Base-by-base conservation (phyloP, 2,113 vertebrate species). In the Indri indri region DNA sequence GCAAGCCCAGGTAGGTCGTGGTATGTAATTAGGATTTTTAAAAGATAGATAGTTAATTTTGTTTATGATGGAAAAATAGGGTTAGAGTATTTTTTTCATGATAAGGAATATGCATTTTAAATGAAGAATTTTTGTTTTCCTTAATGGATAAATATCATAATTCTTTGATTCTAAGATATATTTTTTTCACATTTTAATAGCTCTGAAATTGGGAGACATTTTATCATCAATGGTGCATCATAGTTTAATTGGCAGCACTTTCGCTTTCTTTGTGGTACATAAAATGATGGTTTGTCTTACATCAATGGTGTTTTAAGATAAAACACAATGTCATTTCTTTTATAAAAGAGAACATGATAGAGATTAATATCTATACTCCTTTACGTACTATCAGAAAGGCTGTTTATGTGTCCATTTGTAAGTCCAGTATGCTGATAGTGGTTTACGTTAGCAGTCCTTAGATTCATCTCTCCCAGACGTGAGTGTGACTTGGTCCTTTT, bases 201-300 rank as follows among this genome's bases (percentile, higher is more conserved):
- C 63, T 80, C 32, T 57, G 54, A 85, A 96, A 89, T 63, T 93
- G 50, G 65, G 66, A 87, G 50, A 86, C 68, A 63, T 81, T 89
- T 96, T 95, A 81, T 70, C 34, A 70, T 90, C 32, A 86, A 5
- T 76, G 10, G 22, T 90, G 50, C 90, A 12, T 87, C 59, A 81
- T 90, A 68, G 50, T 90, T 95, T 90, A 87, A 90, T 86, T 61
- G 79, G 47, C 63, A 91, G 73, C 54, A 91, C 50, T 91, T 83
- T 81, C 73, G 82, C 76, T 88, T 82, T 66, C 65, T 68, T 68
- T 32, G 63, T 45, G 54, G 80, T 70, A 57, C 65, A 54, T 94
- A 77, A 65, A 85, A 92, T 89, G 92, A 59, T 59, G 34, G 27
- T 74, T 92, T 84, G 10, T 32, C n/a, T 95, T 80, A 81, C 1